Conservation (phyloP, 2,113 vertebrate species). For the Cairina moschata region DNA sequence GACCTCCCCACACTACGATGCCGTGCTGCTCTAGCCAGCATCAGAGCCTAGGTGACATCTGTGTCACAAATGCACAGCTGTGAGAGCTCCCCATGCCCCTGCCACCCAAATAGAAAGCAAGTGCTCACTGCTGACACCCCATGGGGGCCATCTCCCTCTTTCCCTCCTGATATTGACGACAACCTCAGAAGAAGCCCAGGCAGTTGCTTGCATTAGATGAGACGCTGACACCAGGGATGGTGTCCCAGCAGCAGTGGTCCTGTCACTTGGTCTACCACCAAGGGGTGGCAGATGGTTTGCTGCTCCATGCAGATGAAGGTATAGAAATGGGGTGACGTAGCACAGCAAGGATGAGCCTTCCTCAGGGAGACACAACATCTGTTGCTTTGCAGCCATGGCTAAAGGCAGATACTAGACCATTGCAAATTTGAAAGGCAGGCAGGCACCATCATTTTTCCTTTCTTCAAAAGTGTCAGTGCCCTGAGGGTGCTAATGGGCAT, state of each 20-base stretch:
- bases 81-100: accelerated
- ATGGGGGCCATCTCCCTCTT: too few relatives aligned
- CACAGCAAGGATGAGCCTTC: background rate
- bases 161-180: background rate
- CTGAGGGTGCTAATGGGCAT: background rate
- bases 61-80: background rate
- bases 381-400: background rate
- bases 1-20: background rate
- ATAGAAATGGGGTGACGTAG: background rate
- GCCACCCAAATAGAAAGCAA: background rate
- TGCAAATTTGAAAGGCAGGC: background rate
- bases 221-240: too few relatives aligned
- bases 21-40: accelerated
- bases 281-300: background rate
- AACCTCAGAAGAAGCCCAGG: accelerated
- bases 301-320: background rate
- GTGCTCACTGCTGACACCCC: accelerated
- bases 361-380: background rate
- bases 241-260: background rate
- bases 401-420: background rate
- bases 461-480: background rate
- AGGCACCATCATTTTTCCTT: background rate
- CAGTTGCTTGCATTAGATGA: background rate
- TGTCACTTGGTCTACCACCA: too few relatives aligned
- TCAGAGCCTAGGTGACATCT: background rate